A percentile compares a stretch with the other conserved stretches of the same genome.
Evolutionary conservation across 2,113 vertebrate genomes (phyloP).

Genomic region (Otus sunia): DNA sequence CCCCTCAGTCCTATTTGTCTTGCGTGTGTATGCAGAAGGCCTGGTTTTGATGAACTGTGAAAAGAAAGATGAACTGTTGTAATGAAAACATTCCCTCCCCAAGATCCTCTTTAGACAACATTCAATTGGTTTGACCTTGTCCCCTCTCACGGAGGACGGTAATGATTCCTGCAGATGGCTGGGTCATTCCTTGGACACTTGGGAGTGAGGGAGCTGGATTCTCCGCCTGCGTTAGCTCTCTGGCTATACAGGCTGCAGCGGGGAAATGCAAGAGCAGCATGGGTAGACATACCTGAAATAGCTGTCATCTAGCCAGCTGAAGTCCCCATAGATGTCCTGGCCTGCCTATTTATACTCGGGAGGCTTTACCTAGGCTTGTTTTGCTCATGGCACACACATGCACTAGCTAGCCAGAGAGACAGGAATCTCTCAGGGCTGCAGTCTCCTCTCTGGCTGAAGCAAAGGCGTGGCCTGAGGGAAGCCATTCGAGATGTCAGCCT

Average conservation of each 20-base stretch:
- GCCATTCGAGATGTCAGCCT: not conserved
- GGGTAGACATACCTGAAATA: not conserved
- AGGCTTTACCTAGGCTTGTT: not conserved
- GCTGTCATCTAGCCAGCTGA: not conserved
- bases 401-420: not conserved
- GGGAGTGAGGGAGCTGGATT: not conserved
- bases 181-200: conserved; percentile 61
- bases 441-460: not conserved
- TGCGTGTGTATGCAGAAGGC: conserved; percentile 46
- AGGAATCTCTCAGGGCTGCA: accelerated
- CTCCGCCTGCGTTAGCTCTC: not conserved
- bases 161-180: conserved; percentile 68
- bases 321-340: not conserved
- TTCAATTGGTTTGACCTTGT: conserved; percentile 65
- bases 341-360: not conserved
- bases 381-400: not conserved
- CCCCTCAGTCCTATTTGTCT: conserved; percentile 56
- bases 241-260: not conserved
- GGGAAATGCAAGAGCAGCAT: not conserved
- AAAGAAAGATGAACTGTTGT: conserved; percentile 72
- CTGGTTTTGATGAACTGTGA: conserved; percentile 71
- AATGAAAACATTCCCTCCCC: conserved; percentile 67
- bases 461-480: not conserved
- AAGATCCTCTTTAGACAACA: conserved; percentile 63
- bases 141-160: conserved; percentile 18